These are phyloP conservation scores for Sus cebifrons DNA, from an alignment of 2,797 vertebrate genomes.

Conservation along the genomic window DNA sequence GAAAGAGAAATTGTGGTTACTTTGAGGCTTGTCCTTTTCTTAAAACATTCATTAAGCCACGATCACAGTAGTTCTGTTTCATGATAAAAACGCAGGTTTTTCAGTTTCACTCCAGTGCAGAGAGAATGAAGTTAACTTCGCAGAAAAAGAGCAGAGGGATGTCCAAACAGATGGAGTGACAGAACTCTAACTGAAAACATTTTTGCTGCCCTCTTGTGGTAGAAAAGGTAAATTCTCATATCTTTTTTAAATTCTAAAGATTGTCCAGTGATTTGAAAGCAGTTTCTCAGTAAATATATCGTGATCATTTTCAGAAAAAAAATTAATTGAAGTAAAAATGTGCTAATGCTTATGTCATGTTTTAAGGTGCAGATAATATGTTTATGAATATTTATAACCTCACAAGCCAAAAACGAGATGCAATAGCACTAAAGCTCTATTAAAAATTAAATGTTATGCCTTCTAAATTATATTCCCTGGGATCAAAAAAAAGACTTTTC, in stretches of 20 bases:
- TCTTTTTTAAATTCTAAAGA: neutral
- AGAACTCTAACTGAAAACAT: neutral
- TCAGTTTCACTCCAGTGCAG: slow-evolving; percentile 77
- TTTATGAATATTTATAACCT: slow-evolving; percentile 37
- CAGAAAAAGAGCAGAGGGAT: slow-evolving; percentile 1
- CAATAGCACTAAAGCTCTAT: neutral
- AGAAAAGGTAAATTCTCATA: neutral
- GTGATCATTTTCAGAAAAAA: neutral
- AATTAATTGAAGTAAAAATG: neutral
- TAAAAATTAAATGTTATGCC: neutral
- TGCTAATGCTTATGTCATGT: neutral
- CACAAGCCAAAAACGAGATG: slow-evolving; percentile 4
- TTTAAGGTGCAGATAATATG: neutral
- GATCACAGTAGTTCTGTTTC: slow-evolving; percentile 62
- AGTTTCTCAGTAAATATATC: neutral
- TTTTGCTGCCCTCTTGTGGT: slow-evolving; percentile 88
- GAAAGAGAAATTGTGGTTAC: slow-evolving; percentile 67
- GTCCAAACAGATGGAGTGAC: neutral
- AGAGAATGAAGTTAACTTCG: slow-evolving; percentile 73
- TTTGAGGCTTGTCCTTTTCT: slow-evolving; percentile 23
- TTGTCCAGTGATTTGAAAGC: neutral
- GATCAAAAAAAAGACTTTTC: neutral
- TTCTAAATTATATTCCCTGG: neutral
- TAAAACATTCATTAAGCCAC: neutral
- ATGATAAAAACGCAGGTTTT: slow-evolving; percentile 68